These are phyloP conservation scores for Macropus fuliginosus DNA, from an alignment of 2,797 vertebrate species.

Conservation along the genomic window DNA sequence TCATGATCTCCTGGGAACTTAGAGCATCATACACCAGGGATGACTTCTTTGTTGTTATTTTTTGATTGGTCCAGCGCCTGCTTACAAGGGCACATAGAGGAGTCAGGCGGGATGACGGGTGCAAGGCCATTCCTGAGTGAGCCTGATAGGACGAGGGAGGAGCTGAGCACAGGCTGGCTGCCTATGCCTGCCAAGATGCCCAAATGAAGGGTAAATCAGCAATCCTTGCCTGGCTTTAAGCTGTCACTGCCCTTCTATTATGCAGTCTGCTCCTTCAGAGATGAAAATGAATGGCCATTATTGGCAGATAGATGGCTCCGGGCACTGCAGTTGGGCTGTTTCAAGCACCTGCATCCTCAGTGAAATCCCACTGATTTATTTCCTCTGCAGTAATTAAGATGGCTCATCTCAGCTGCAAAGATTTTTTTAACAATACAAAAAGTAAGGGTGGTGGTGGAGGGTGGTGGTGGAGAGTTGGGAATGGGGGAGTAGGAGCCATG, in stretches of 20 bases:
- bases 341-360: constrained; percentile 76
- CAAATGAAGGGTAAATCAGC: not conserved
- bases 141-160: not conserved
- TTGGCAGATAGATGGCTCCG: constrained; percentile 82
- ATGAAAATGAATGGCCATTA: constrained; percentile 69
- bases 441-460: not conserved
- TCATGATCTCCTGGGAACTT: not conserved
- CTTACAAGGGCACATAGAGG: not conserved
- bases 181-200: not conserved
- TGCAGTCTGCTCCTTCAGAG: constrained; percentile 62
- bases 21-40: not conserved
- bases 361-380: constrained; percentile 85
- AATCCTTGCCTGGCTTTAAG: constrained; percentile 17
- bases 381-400: constrained; percentile 85
- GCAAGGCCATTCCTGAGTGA: not conserved
- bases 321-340: constrained; percentile 72
- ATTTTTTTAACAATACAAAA: not conserved
- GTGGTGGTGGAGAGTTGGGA: not conserved
- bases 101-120: not conserved
- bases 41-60: not conserved
- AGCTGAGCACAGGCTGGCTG: not conserved
- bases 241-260: constrained; percentile 36
- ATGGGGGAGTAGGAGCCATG: not conserved
- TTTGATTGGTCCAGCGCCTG: not conserved
- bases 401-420: not conserved